Evolutionary conservation across 2,113 vertebrate genomes (phyloP).

Genomic region (Corapipo altera): DNA sequence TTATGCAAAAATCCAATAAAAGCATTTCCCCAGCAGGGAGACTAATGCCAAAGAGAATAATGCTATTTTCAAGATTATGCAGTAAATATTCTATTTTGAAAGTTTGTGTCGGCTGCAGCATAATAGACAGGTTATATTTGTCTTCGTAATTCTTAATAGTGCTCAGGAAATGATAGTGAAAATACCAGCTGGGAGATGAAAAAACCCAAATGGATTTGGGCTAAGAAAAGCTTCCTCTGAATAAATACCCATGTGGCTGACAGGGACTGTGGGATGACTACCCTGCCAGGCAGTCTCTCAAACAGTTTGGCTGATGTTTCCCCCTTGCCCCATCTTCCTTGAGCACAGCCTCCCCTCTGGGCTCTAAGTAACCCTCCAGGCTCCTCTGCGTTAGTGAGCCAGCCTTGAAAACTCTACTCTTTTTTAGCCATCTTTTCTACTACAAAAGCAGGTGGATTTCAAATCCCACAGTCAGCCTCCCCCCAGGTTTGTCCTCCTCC

Average conservation of each 20-base stretch:
- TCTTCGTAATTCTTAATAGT: not conserved
- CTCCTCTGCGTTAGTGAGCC: not conserved
- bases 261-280: not conserved
- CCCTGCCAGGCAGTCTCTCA: not conserved
- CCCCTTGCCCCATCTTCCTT: not conserved
- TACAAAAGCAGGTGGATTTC: not conserved
- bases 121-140: not conserved
- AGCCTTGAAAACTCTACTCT: not conserved
- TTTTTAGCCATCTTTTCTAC: not conserved
- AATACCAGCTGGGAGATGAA: not conserved
- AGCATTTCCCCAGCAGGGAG: not conserved
- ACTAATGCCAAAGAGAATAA: not conserved
- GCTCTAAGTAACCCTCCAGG: not conserved
- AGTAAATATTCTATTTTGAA: not conserved
- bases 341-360: not conserved
- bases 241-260: not conserved
- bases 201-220: not conserved
- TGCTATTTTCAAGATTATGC: not conserved
- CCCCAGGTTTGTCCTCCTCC: not conserved
- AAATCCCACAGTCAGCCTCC: not conserved
- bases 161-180: not conserved
- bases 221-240: not conserved
- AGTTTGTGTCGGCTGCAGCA: not conserved
- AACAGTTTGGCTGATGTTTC: not conserved
- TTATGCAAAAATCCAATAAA: slow-evolving; percentile 49